Evolutionary conservation across 2,113 vertebrate genomes (phyloP).

Genomic region (Periophthalmodon schlosseri): DNA sequence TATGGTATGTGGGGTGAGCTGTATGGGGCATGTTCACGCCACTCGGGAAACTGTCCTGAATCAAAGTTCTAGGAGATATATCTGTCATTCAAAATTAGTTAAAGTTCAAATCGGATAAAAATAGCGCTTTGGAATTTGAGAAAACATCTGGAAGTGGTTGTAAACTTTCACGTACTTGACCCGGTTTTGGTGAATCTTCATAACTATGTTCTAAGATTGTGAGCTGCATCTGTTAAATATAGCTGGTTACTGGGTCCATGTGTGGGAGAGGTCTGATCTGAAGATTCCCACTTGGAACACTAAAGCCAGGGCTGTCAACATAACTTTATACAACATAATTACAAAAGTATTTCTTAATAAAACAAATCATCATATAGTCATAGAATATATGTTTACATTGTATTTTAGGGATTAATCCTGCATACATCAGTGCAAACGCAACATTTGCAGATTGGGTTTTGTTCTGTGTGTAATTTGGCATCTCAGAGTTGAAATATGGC

Average conservation of each 20-base stretch:
- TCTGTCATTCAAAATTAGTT: not conserved
- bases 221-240: not conserved
- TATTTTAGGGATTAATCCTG: not conserved
- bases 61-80: too few species aligned
- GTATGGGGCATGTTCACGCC: not conserved
- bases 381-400: not conserved
- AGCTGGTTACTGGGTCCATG: not conserved
- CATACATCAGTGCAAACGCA: not conserved
- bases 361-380: too few species aligned
- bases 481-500: not conserved
- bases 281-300: not conserved
- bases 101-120: not conserved
- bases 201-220: not conserved
- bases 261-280: not conserved
- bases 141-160: not conserved
- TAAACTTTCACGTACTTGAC: not conserved
- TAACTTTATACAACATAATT: too few species aligned
- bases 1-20: constrained; percentile 50
- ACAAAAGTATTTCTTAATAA: too few species aligned
- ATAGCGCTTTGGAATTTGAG: not conserved
- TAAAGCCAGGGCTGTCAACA: not conserved
- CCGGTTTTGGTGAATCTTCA: not conserved
- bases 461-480: not conserved
- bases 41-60: not conserved
- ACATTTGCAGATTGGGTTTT: not conserved